phyloP scores from a whole-genome alignment of 2,797 vertebrate species.

The Peromyscus nudipes region DNA sequence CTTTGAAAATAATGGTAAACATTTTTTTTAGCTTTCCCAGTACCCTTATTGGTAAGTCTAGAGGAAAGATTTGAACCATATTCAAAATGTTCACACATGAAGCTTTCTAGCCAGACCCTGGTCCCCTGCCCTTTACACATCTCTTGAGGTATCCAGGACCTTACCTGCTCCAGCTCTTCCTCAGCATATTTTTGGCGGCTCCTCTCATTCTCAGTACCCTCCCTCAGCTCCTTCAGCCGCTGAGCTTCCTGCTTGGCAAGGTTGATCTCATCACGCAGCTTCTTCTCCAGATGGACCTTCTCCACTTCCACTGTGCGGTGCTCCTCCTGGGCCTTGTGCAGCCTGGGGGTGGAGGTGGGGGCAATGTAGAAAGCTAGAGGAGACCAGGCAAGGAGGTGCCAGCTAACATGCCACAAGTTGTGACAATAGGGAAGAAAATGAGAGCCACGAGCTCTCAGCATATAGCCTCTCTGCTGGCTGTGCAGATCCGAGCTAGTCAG shows the following conservation, averaged over 20 bases:
- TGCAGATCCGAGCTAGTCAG: slow-evolving; percentile 49
- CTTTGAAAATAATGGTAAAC: slow-evolving; percentile 58
- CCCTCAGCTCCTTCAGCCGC: slow-evolving; percentile 94
- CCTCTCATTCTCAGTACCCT: slow-evolving; percentile 97
- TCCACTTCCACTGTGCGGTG: slow-evolving; percentile 98
- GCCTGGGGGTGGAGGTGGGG: slow-evolving; percentile 86
- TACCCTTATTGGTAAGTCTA: neutral
- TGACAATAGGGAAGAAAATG: slow-evolving; percentile 43
- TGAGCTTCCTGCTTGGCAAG: slow-evolving; percentile 98
- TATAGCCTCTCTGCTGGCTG: slow-evolving; percentile 1
- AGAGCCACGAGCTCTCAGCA: slow-evolving; percentile 28
- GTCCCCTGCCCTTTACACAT: neutral
- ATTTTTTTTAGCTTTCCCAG: slow-evolving; percentile 15
- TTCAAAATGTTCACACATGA: slow-evolving; percentile 45
- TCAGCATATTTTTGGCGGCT: slow-evolving; percentile 98
- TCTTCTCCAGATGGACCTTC: slow-evolving; percentile 98
- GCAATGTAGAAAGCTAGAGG: neutral
- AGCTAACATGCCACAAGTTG: neutral
- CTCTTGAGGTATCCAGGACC: neutral
- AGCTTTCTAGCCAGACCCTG: neutral
- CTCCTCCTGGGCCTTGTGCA: slow-evolving; percentile 99
- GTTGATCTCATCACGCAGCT: slow-evolving; percentile 97
- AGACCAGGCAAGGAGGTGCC: slow-evolving; percentile 48
- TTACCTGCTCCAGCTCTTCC: slow-evolving; percentile 97
- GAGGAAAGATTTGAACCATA: slow-evolving; percentile 43